Conservation (phyloP, 1,140 invertebrate species). For the Drosophila sproati region DNA sequence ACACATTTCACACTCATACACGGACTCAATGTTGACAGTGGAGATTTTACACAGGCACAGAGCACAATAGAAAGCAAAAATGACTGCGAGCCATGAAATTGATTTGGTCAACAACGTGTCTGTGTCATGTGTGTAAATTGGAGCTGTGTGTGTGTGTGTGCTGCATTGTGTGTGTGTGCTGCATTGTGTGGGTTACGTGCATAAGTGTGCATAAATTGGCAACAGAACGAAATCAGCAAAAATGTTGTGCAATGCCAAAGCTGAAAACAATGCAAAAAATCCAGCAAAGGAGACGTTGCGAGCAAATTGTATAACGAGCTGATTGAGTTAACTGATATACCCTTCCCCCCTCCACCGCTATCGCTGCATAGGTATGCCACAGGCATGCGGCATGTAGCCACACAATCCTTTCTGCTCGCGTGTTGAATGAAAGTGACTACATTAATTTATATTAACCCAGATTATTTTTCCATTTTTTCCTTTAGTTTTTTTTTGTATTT, state of each 20-base stretch:
- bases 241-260: slow-evolving; percentile 35
- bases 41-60: slow-evolving; percentile 45
- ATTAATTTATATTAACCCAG: slow-evolving; percentile 70
- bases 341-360: neutral
- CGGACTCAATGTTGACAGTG: slow-evolving; percentile 43
- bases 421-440: slow-evolving; percentile 22
- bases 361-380: slow-evolving; percentile 41
- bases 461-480: slow-evolving; percentile 46
- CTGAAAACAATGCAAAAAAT: slow-evolving; percentile 50
- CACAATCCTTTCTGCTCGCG: slow-evolving; percentile 13
- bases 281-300: slow-evolving; percentile 14
- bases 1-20: slow-evolving; percentile 15
- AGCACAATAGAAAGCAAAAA: slow-evolving; percentile 29
- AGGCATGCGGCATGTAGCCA: slow-evolving; percentile 38
- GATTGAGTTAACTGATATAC: slow-evolving; percentile 29
- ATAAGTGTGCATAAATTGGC: slow-evolving; percentile 79
- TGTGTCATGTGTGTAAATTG: slow-evolving; percentile 48
- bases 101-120: slow-evolving; percentile 69
- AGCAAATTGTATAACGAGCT: slow-evolving; percentile 75
- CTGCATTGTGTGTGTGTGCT: slow-evolving; percentile 12
- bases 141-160: slow-evolving; percentile 14
- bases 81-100: slow-evolving; percentile 70
- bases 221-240: slow-evolving; percentile 42
- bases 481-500: neutral
- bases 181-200: slow-evolving; percentile 52